Base-by-base conservation (phyloP, 2,888 invertebrate species). In the Acrobasis repandana region DNA sequence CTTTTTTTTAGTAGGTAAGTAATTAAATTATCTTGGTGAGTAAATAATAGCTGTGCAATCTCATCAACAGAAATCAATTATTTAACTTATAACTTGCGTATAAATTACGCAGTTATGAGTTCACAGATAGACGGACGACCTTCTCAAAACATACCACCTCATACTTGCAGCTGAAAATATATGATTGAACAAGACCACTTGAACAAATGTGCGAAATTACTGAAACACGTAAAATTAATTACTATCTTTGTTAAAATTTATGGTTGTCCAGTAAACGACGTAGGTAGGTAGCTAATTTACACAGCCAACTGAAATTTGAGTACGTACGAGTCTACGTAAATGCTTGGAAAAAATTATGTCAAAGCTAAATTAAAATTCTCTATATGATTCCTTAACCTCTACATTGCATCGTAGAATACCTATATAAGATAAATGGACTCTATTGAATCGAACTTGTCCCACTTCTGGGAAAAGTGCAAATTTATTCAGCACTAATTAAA, bases 141-240 rank as follows among this genome's bases (percentile, higher is more conserved):
- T 58, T 58, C 48, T 5, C 16, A 34, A 58, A 33, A 57, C 34
- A 58, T 49, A 58, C 33, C 20, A 28, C 10, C 18, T 50, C 10
- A 20, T 14, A 43, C 43, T 28, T 28, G 28, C 28, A 28, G 28
- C 28, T 28, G 28, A 28, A 28, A 28, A 28, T 28, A 28, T 8
- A 28, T 6, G 6, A 28, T 28, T 28, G 28, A 43, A 43, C n/a
- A 6, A 14, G 48, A 48, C 18, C 56, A 57, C 56, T 47, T 57
- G 56, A 33, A 47, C 56, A 57, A 57, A 57, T 57, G 9, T 15
- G 28, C 33, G 14, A 57, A 57, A 57, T 16, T 11, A 4, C 8
- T 15, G n/a, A n/a, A n/a, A n/a, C n/a, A n/a, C n/a, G n/a, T n/a
- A 47, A 15, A 47, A 57, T 47, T 46, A 57, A 57, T 57, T 47